Base-by-base conservation (phyloP, 1,140 invertebrate species). In the Patella vulgata region DNA sequence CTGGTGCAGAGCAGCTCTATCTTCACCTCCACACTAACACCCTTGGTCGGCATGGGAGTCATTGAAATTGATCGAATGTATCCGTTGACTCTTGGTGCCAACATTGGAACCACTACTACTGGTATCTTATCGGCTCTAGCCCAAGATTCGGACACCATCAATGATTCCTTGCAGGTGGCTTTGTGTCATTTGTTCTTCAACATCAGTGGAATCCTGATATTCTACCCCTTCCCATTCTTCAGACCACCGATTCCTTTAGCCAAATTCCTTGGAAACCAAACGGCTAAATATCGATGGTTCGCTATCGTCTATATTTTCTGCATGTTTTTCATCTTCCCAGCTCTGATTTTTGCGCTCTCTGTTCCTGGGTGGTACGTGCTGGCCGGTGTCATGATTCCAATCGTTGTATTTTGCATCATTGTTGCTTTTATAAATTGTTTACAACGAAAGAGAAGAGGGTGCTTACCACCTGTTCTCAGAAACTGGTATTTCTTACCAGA, bases 171-270 rank as follows among this genome's bases (percentile, higher is more conserved):
- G 9, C 88, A 90, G 78, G 84, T 90, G 25, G 86, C 89, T n/a
- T 79, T 90, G 8, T 87, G 87, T 68, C 89, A 90, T 78, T 75
- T 89, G 1, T 86, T 90, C 44, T 90, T 90, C 75, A 90, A 90
- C 74, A 58, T 90, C 3, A 77, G 84, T n/a, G 89, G 89, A 3
- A 87, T 90, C 33, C n/a, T 90, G 0, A 43, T 90, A 0, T 90
- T 88, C 74, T 90, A 89, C 69, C 86, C 88, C 0, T 77, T 90
- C 25, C 88, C 89, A 17, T 84, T 84, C 62, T 82, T 87, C 66
- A 71, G 89, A 33, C 73, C 86, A 31, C 89, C 89, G 0, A 86
- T 90, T 3, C 73, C 72, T 21, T 64, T 89, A 53, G 86, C 89
- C 4, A 86, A 85, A 61, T 75, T 78, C 23, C 75, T 90, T 14